phyloP scores from a whole-genome alignment of 2,113 vertebrate species.

The Malurus cyaneus region DNA sequence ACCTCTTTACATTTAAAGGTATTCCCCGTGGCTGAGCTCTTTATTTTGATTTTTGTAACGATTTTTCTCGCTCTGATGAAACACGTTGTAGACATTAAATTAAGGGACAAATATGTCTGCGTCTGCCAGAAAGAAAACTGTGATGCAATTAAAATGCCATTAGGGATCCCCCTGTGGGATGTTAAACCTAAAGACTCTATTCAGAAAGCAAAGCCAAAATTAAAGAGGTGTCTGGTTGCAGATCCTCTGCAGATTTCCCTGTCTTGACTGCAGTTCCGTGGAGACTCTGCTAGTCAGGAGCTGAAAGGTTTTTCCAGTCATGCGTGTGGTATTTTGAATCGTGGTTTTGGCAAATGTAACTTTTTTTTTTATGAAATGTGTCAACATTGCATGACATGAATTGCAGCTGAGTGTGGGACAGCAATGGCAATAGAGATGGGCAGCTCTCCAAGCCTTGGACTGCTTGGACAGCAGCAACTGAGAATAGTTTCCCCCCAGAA shows the following conservation, averaged over 20 bases:
- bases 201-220: constrained; percentile 63
- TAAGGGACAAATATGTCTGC: constrained; percentile 58
- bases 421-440: background rate
- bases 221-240: constrained; percentile 67
- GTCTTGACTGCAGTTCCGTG: constrained; percentile 27
- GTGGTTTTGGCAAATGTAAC: constrained; percentile 1
- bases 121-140: constrained; percentile 63
- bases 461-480: background rate
- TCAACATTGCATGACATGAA: background rate
- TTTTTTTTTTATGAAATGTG: background rate
- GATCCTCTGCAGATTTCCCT: constrained; percentile 66
- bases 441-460: background rate
- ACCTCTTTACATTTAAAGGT: constrained; percentile 22
- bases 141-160: constrained; percentile 68
- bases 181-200: constrained; percentile 61
- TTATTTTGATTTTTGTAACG: constrained; percentile 55
- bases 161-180: constrained; percentile 52
- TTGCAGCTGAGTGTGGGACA: background rate
- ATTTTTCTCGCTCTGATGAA: constrained; percentile 64
- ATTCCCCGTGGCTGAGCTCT: constrained; percentile 3
- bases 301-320: constrained; percentile 52
- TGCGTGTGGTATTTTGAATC: constrained; percentile 57
- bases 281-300: constrained; percentile 26
- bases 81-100: constrained; percentile 65
- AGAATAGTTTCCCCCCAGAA: background rate